These are phyloP conservation scores for Acromyrmex echinatior DNA, from an alignment of 1,140 invertebrate genomes.

Conservation along the genomic window DNA sequence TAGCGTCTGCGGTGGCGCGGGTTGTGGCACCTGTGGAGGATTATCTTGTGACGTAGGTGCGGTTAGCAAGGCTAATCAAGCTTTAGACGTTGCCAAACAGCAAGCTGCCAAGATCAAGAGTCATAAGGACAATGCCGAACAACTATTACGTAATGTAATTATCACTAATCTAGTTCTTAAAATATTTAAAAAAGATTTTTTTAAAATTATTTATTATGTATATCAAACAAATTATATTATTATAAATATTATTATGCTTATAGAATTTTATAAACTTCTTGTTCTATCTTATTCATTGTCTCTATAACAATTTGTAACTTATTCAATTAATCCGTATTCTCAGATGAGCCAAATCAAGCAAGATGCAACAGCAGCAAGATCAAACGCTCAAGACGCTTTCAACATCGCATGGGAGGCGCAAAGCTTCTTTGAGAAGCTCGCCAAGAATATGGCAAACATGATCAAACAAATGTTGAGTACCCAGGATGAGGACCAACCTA, in stretches of 20 bases:
- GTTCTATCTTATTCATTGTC: background rate
- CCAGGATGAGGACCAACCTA: slow-evolving; percentile 91
- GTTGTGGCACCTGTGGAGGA: slow-evolving; percentile 96
- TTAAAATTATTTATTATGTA: slow-evolving; percentile 10
- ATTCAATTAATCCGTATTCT: background rate
- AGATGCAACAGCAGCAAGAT: slow-evolving; percentile 87
- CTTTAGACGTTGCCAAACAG: slow-evolving; percentile 94
- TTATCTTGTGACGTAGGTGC: slow-evolving; percentile 96
- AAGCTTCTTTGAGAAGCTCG: slow-evolving; percentile 88
- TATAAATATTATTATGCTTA: background rate
- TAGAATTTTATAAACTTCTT: slow-evolving; percentile 7
- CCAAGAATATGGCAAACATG: slow-evolving; percentile 87
- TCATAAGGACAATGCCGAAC: slow-evolving; percentile 93
- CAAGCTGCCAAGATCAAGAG: slow-evolving; percentile 93
- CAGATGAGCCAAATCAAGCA: slow-evolving; percentile 88
- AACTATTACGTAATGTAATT: slow-evolving; percentile 89
- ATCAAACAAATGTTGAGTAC: slow-evolving; percentile 92
- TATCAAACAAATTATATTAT: slow-evolving; percentile 4
- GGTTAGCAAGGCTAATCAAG: slow-evolving; percentile 94
- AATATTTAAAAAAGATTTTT: background rate
- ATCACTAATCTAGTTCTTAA: background rate
- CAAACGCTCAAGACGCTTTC: slow-evolving; percentile 88
- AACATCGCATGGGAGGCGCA: slow-evolving; percentile 87
- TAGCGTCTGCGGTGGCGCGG: slow-evolving; percentile 96
- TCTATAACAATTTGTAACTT: background rate